These are phyloP conservation scores for Papilio protenor DNA, from an alignment of 2,888 invertebrate genomes.

Conservation along the genomic window DNA sequence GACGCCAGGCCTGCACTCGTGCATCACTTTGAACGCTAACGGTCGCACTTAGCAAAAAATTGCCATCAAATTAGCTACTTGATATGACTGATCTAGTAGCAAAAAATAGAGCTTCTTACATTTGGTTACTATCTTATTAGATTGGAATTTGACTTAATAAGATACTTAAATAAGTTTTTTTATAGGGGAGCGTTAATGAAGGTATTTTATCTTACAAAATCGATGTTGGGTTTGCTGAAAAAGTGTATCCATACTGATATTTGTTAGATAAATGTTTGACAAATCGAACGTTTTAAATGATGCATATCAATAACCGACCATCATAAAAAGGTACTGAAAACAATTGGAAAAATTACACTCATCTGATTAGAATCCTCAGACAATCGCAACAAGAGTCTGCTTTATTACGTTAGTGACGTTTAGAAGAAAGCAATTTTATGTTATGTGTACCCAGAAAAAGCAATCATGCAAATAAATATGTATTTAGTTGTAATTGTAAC, in stretches of 20 bases:
- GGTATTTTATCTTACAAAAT: not conserved
- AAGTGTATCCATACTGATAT: not conserved
- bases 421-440: not conserved
- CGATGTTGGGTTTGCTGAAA: not conserved
- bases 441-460: not conserved
- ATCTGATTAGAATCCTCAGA: not conserved
- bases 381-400: not conserved
- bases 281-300: not conserved
- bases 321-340: not conserved
- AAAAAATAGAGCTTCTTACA: conserved; percentile 29
- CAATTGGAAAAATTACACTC: not conserved
- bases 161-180: not conserved
- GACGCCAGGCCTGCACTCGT: conserved; percentile 59
- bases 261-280: not conserved
- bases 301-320: not conserved
- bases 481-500: not conserved
- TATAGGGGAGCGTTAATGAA: not conserved
- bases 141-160: not conserved
- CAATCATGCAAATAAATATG: not conserved
- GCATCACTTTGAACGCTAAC: conserved; percentile 67
- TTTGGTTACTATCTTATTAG: conserved; percentile 21
- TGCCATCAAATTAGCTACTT: conserved; percentile 52
- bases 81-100: conserved; percentile 28
- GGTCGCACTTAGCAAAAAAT: conserved; percentile 67
- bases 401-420: not conserved